Evolutionary conservation across 2,888 invertebrate genomes (phyloP).

Genomic region (Torymus auratus): DNA sequence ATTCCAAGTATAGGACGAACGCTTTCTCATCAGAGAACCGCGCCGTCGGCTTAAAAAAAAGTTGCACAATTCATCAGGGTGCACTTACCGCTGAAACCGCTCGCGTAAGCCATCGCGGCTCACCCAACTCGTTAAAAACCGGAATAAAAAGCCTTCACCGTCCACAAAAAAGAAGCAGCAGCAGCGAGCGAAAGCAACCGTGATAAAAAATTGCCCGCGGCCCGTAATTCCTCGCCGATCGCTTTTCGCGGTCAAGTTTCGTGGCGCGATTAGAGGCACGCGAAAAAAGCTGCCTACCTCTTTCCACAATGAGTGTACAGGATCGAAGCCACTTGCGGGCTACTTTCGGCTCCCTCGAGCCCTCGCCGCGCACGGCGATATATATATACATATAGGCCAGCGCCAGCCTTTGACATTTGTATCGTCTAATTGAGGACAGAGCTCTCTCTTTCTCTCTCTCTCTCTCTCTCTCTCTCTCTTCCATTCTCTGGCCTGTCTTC

Average conservation of each 20-base stretch:
- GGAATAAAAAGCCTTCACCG: too few species aligned
- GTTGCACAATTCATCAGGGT: too few species aligned
- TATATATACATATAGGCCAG: neutral
- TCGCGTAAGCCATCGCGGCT: too few species aligned
- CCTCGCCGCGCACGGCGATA: neutral
- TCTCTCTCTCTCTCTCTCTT: conserved; percentile 4
- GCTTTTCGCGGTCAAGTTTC: conserved; percentile 10
- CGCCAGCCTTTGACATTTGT: conserved; percentile 36
- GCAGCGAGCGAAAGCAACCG: neutral
- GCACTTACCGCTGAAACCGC: too few species aligned
- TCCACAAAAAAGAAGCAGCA: too few species aligned
- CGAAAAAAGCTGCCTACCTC: too few species aligned
- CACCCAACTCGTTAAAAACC: too few species aligned
- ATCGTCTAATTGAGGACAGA: conserved; percentile 48
- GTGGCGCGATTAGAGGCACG: neutral
- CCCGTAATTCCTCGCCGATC: neutral
- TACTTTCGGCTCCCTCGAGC: conserved; percentile 1
- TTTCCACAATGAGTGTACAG: neutral
- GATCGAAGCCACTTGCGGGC: neutral
- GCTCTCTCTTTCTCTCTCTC: conserved; percentile 3
- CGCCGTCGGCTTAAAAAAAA: too few species aligned
- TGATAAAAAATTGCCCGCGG: neutral
- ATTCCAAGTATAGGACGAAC: too few species aligned
- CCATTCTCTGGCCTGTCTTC: conserved; percentile 1
- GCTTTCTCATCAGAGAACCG: too few species aligned